Conservation (phyloP, 1,140 invertebrate species). For the Caerostris extrusa region DNA sequence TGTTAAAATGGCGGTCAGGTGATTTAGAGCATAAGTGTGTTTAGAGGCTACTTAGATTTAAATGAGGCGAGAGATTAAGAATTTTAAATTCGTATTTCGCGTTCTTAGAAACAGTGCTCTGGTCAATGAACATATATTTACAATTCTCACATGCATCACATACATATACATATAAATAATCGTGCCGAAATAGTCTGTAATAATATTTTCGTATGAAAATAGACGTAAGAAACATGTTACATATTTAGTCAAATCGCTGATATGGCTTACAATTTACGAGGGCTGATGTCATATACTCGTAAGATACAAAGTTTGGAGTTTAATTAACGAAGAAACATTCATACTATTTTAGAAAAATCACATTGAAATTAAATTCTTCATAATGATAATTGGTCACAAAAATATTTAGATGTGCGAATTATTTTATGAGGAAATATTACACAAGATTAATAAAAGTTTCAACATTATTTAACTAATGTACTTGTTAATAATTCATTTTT, state of each 20-base stretch:
- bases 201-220: constrained; percentile 30
- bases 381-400: too few relatives aligned
- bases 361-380: too few relatives aligned
- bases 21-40: too few relatives aligned
- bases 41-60: too few relatives aligned
- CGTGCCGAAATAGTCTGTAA: constrained; percentile 44
- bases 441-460: too few relatives aligned
- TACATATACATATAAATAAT: constrained; percentile 3
- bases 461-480: too few relatives aligned
- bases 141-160: constrained; percentile 66
- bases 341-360: too few relatives aligned
- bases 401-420: too few relatives aligned
- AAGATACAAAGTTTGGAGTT: background rate
- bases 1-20: too few relatives aligned
- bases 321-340: too few relatives aligned
- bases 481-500: too few relatives aligned
- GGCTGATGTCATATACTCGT: background rate
- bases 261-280: background rate
- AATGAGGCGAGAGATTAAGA: background rate
- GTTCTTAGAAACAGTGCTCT: background rate
- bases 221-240: background rate
- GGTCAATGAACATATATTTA: constrained; percentile 49
- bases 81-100: background rate
- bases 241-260: background rate
- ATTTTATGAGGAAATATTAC: too few relatives aligned